Conservation (phyloP, 37 sponge, comb jelly and placozoan species). For the Hexactinellida sp. region DNA sequence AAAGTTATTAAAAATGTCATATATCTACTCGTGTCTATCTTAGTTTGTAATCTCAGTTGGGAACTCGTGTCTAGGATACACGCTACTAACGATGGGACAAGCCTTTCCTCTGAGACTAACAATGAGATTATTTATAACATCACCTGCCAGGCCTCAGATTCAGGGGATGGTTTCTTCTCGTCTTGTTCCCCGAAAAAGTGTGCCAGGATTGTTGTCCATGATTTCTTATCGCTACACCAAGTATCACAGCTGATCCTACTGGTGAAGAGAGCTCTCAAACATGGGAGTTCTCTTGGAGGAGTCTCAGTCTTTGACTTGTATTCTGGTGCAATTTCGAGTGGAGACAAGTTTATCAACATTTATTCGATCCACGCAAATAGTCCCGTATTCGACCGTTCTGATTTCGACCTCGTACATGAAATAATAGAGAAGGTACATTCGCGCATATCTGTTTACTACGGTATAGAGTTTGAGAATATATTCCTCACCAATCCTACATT, state of each 20-base stretch:
- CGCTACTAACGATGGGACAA: too few relatives aligned
- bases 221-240: neutral
- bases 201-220: neutral
- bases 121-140: neutral
- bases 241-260: neutral
- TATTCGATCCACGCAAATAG: neutral
- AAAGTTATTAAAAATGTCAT: too few relatives aligned
- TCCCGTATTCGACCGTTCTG: neutral
- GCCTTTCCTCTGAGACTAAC: too few relatives aligned
- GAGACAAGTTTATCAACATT: conserved; percentile 32
- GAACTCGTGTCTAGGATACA: too few relatives aligned
- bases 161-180: neutral
- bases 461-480: neutral
- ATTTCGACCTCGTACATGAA: neutral
- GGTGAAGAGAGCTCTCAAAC: neutral
- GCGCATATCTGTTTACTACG: conserved; percentile 1
- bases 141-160: neutral
- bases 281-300: neutral
- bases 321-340: conserved; percentile 30
- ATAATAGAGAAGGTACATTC: neutral
- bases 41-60: too few relatives aligned
- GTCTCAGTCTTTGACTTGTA: conserved; percentile 31
- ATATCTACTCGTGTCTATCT: too few relatives aligned
- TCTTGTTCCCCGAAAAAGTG: neutral
- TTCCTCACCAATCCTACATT: conserved; percentile 36